These are phyloP conservation scores for Babylonia areolata DNA, from an alignment of 1,140 invertebrate genomes.

Conservation along the genomic window DNA sequence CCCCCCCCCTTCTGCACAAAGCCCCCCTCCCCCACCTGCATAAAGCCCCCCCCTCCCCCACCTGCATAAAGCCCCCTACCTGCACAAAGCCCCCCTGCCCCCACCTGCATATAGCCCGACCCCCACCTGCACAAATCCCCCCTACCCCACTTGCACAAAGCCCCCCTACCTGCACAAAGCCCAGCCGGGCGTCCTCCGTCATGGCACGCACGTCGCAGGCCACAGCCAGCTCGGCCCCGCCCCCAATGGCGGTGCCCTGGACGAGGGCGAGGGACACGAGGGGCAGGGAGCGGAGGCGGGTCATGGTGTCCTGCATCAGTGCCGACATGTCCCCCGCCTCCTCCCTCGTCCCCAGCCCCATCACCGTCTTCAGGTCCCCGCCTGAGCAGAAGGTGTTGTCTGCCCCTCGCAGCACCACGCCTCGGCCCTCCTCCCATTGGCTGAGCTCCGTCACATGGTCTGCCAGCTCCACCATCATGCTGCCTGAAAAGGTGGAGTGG, in stretches of 20 bases:
- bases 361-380: slow-evolving; percentile 79
- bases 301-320: slow-evolving; percentile 78
- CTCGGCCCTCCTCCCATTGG: slow-evolving; percentile 78
- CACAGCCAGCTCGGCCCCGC: slow-evolving; percentile 80
- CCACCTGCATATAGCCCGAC: too few relatives aligned
- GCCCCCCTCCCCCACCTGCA: too few relatives aligned
- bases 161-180: slow-evolving; percentile 79
- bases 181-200: slow-evolving; percentile 74
- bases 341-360: slow-evolving; percentile 52
- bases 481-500: slow-evolving; percentile 75
- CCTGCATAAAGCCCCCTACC: too few relatives aligned
- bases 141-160: too few relatives aligned
- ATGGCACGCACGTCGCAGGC: slow-evolving; percentile 80
- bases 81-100: too few relatives aligned
- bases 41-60: too few relatives aligned
- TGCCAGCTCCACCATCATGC: slow-evolving; percentile 81
- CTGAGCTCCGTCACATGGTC: slow-evolving; percentile 77
- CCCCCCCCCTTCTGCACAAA: too few relatives aligned
- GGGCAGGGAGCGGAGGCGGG: slow-evolving; percentile 77
- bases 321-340: slow-evolving; percentile 76
- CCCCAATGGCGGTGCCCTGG: slow-evolving; percentile 78
- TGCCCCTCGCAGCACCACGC: slow-evolving; percentile 77
- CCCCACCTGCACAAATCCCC: too few relatives aligned
- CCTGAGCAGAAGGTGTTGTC: slow-evolving; percentile 80
- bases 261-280: slow-evolving; percentile 78